Percentiles rank a stretch among this genome's conserved stretches.
Conservation (phyloP, 1,140 invertebrate species). For the Drosophila simulans region DNA sequence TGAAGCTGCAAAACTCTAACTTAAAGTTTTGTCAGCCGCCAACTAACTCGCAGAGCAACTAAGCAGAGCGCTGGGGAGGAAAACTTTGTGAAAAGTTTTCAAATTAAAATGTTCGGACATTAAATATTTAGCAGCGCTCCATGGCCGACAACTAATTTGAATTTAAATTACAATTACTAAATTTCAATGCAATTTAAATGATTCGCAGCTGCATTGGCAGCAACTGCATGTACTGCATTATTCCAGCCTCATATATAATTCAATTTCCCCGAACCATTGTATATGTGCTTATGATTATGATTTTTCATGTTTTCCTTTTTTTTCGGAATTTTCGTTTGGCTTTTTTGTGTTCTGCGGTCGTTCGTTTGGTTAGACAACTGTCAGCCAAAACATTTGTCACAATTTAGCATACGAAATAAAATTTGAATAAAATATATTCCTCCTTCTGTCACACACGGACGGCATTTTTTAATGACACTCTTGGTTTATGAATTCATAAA, state of each 20-base stretch:
- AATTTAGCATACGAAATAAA: conserved; percentile 70
- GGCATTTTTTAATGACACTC: conserved; percentile 73
- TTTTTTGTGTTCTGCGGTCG: conserved; percentile 59
- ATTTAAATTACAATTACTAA: conserved; percentile 59
- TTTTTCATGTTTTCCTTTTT: conserved; percentile 48
- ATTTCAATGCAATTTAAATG: conserved; percentile 42
- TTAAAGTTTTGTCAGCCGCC: conserved; percentile 30
- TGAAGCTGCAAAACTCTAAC: conserved; percentile 39
- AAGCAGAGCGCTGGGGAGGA: neutral
- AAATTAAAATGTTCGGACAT: conserved; percentile 67
- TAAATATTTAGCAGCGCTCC: conserved; percentile 56
- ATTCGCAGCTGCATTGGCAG: conserved; percentile 9
- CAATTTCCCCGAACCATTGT: conserved; percentile 20
- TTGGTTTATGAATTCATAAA: conserved; percentile 72
- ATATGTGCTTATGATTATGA: conserved; percentile 68
- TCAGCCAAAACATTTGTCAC: conserved; percentile 74
- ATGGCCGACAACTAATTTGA: conserved; percentile 59
- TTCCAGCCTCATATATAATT: conserved; percentile 60
- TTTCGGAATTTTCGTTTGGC: conserved; percentile 18
- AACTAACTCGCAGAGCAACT: neutral
- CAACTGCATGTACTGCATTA: conserved; percentile 24
- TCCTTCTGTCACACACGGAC: conserved; percentile 11
- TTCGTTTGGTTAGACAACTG: conserved; percentile 72
- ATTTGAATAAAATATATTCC: conserved; percentile 74
- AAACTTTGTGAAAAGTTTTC: conserved; percentile 53